phyloP scores from a whole-genome alignment of 2,113 vertebrate genomes.

The Pterocles burchelli region DNA sequence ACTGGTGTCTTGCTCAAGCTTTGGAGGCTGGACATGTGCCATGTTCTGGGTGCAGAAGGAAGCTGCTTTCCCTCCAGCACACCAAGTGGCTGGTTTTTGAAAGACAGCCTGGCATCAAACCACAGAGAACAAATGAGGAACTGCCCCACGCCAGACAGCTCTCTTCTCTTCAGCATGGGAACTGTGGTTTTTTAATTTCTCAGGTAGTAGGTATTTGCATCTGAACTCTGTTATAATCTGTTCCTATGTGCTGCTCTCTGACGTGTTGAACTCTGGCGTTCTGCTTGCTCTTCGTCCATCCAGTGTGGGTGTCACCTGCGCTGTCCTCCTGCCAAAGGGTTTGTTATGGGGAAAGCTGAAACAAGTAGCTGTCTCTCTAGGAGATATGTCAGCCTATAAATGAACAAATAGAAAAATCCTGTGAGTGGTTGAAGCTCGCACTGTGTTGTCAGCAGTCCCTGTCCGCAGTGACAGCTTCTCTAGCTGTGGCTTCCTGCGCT shows the following conservation, averaged over 20 bases:
- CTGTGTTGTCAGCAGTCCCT: not conserved
- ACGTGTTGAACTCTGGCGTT: not conserved
- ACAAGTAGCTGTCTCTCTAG: not conserved
- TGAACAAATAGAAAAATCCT: not conserved
- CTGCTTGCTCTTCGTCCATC: not conserved
- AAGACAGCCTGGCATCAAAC: not conserved
- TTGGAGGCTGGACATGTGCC: not conserved
- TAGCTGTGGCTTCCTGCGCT: not conserved
- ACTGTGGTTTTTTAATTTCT: not conserved
- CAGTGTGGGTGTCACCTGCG: accelerated
- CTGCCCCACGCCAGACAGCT: not conserved
- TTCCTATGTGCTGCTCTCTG: not conserved
- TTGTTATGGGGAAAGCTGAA: not conserved
- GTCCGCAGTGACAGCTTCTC: not conserved
- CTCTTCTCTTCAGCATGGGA: not conserved
- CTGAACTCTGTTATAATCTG: not conserved
- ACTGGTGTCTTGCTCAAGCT: not conserved
- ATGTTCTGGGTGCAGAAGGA: not conserved
- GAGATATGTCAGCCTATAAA: not conserved
- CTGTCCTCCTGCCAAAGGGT: not conserved
- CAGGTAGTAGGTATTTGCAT: not conserved
- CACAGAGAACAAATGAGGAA: not conserved
- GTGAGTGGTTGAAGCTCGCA: not conserved
- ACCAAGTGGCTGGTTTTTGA: not conserved
- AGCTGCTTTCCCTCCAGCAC: not conserved